Evolutionary conservation across 2,888 invertebrate species (phyloP), one percentile per base, ranked within the genome.

Genomic region (Chrysotoxum bicinctum): DNA sequence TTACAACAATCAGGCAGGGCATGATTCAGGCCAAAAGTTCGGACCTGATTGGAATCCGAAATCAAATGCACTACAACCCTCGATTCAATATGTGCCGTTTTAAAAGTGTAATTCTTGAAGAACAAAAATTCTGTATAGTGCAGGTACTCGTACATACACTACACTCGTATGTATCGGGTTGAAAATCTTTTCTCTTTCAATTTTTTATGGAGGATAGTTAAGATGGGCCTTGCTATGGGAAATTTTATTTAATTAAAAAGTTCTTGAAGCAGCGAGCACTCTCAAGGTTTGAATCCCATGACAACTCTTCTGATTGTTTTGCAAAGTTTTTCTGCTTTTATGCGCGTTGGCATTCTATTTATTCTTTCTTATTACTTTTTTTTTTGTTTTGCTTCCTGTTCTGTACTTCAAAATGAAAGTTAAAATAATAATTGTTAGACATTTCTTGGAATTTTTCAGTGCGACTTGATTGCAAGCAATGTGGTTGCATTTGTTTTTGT

Each of bases 241-340:
- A 64, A 81, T 66, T 64, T 76, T 81, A 81, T 81, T 81, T 81
- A 81, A 81, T 81, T 75, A 76, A 81, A 76, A 81, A 76, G 50
- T 48, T 76, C 60, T 21, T 64, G 12, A 12, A 43, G 23, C 54
- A 14, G 66, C 23, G 50, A 32, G 35, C 30, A 14, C 26, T 79
- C 23, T 69, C n/a, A 60, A 50, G 79, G 80, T 56, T 43, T 37
- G 62, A 80, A 54, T 75, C 45, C 69, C 69, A 35, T 76, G 75
- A 70, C 69, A 81, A 69, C 69, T 75, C 76, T 64, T 64, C 52
- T 64, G 64, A 76, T 81, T 81, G 68, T 70, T 75, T 30, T 26
- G 14, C 14, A 54, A 56, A 75, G 75, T 74, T 74, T 43, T 43
- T 40, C 21, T 58, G 26, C 45, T 73, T 35, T 56, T 40, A 45